Percentiles rank a stretch among this genome's conserved stretches.
Conservation (phyloP, 2,888 invertebrate genomes). For the Trisateles emortualis region DNA sequence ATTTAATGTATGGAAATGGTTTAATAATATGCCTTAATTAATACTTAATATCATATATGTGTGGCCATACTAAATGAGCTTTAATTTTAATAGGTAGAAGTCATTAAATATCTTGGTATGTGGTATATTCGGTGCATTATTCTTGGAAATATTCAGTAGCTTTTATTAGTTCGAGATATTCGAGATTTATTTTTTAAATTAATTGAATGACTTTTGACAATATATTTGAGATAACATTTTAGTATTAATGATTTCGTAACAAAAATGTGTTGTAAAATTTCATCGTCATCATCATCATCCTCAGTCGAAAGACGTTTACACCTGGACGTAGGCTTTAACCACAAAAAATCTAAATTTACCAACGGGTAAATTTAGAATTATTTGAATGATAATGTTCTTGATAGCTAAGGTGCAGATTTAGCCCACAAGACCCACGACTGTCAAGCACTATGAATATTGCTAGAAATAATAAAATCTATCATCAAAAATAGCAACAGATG, state of each 20-base stretch:
- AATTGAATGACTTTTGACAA: neutral
- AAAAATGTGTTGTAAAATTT: no score
- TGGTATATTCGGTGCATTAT: neutral
- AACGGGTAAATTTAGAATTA: no score
- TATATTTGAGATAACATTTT: neutral
- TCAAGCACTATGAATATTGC: no score
- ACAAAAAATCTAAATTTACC: no score
- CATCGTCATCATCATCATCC: no score
- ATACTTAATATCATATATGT: constrained; percentile 4
- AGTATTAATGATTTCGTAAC: no score
- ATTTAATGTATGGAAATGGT: constrained; percentile 10
- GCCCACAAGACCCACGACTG: no score
- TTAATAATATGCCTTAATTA: constrained; percentile 10
- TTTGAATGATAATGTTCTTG: no score
- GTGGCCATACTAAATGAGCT: neutral
- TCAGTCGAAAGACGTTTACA: no score
- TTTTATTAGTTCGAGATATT: neutral
- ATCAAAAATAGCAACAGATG: neutral
- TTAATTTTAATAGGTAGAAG: constrained; percentile 3
- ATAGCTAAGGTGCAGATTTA: no score
- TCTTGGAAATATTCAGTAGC: constrained; percentile 8
- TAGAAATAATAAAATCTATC: neutral
- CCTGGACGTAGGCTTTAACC: no score
- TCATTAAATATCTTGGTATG: constrained; percentile 7
- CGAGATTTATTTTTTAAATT: neutral